phyloP scores from a whole-genome alignment of 2,113 vertebrate species.

The Gallinago paraguaiae region DNA sequence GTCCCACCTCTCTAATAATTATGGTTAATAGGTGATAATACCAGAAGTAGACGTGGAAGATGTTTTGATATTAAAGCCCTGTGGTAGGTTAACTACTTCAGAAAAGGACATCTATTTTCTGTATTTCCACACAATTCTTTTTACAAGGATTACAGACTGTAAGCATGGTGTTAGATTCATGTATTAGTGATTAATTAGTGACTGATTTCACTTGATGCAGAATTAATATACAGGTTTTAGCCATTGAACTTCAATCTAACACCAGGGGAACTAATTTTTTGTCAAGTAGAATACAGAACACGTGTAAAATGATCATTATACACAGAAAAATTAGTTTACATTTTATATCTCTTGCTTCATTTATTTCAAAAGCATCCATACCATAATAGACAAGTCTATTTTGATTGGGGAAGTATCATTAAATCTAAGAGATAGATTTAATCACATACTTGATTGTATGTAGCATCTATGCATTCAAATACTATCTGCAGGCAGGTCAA shows the following conservation, averaged over 20 bases:
- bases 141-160: not conserved
- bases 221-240: not conserved
- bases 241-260: not conserved
- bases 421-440: not conserved
- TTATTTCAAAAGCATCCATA: not conserved
- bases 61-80: not conserved
- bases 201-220: not conserved
- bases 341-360: not conserved
- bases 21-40: not conserved
- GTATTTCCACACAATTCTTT: not conserved
- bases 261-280: not conserved
- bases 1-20: not conserved
- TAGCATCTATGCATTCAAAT: conserved; percentile 89
- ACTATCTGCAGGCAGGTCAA: conserved; percentile 87
- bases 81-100: not conserved
- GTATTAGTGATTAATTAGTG: not conserved
- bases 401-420: not conserved
- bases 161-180: not conserved
- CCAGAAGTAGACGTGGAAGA: not conserved
- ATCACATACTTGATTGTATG: not conserved
- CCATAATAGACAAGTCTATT: not conserved
- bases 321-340: not conserved
- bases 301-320: not conserved
- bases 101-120: not conserved
- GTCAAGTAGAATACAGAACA: not conserved